Percentiles rank a stretch among this genome's conserved stretches.
Conservation (phyloP, 1,140 invertebrate genomes). For the Drosophila nannoptera region DNA sequence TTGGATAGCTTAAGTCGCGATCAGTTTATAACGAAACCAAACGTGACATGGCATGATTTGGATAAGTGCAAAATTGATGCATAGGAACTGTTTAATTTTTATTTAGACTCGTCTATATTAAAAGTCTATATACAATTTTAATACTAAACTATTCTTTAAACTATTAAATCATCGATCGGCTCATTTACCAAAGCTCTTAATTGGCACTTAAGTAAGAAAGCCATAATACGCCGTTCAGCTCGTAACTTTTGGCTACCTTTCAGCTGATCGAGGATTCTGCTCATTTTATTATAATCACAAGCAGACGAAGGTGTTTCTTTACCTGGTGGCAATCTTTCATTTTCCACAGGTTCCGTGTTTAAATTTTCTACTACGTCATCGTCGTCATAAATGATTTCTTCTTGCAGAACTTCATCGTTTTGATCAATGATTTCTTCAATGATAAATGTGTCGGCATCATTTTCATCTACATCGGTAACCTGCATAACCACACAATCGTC, state of each 20-base stretch:
- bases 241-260: constrained; percentile 22
- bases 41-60: constrained; percentile 78
- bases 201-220: constrained; percentile 70
- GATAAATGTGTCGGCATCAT: constrained; percentile 35
- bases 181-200: constrained; percentile 54
- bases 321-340: neutral
- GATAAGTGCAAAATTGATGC: constrained; percentile 60
- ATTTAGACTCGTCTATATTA: constrained; percentile 49
- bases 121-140: constrained; percentile 35
- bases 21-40: constrained; percentile 76
- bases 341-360: constrained; percentile 1
- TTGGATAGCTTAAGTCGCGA: constrained; percentile 79
- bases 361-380: constrained; percentile 11
- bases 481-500: constrained; percentile 49
- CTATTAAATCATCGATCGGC: constrained; percentile 49
- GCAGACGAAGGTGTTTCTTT: neutral
- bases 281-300: constrained; percentile 50
- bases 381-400: constrained; percentile 60
- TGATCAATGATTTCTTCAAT: constrained; percentile 62
- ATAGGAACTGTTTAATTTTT: constrained; percentile 34
- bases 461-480: constrained; percentile 24
- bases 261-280: constrained; percentile 44
- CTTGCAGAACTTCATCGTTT: constrained; percentile 51
- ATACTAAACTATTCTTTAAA: constrained; percentile 36
- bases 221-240: constrained; percentile 62